Percentiles rank a stretch among this genome's conserved stretches.
Evolutionary conservation across 64 coral and sea anemone species (phyloP).

Genomic region (Stichodactyla mertensii): DNA sequence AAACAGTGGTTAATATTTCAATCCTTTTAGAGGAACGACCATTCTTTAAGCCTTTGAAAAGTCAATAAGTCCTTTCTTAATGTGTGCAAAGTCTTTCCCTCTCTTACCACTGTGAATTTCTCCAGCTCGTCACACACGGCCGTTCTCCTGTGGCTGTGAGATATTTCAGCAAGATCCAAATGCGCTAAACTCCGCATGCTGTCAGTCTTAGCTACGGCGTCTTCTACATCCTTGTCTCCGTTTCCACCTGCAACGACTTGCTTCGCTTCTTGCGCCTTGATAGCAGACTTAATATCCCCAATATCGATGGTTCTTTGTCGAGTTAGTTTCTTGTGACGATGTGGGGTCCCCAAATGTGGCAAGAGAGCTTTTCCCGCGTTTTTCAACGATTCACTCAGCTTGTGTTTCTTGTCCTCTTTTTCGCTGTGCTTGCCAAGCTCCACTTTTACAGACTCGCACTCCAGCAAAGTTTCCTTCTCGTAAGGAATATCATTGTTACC

Average conservation of each 20-base stretch:
- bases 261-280: not conserved
- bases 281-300: constrained; percentile 1
- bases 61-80: constrained; percentile 12
- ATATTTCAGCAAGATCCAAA: not conserved
- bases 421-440: not conserved
- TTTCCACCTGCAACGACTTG: not conserved
- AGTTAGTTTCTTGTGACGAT: not conserved
- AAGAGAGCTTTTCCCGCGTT: not conserved
- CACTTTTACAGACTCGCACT: not conserved
- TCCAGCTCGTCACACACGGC: not conserved
- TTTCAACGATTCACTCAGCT: not conserved
- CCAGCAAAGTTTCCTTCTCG: not conserved
- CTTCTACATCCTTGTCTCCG: not conserved
- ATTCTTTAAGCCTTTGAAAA: constrained; percentile 12
- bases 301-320: not conserved
- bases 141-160: not conserved
- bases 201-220: not conserved
- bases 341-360: not conserved
- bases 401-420: not conserved
- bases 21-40: constrained; percentile 3
- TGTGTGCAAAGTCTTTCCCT: not conserved
- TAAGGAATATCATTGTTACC: not conserved
- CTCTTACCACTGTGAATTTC: not conserved
- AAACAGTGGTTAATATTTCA: not conserved
- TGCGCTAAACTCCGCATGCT: not conserved